These are phyloP conservation scores for Octomys mimax DNA, from an alignment of 2,797 vertebrate genomes.

Conservation along the genomic window DNA sequence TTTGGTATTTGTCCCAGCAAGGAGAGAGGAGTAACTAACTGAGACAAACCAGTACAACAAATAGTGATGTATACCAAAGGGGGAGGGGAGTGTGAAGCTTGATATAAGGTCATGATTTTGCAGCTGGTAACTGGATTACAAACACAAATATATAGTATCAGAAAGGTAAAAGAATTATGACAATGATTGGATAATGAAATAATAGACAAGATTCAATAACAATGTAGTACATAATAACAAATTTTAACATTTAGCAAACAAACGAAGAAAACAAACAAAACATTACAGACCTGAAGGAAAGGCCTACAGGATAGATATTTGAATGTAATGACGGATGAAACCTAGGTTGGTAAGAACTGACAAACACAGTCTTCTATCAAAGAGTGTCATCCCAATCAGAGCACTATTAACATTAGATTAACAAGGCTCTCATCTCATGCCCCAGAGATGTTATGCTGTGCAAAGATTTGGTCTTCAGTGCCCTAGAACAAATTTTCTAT, in stretches of 20 bases:
- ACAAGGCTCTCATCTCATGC: conserved; percentile 1
- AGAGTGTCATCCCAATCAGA: neutral
- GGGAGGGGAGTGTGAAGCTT: neutral
- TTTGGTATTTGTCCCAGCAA: too few species aligned
- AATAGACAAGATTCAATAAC: neutral
- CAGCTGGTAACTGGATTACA: neutral
- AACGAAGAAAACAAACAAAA: neutral
- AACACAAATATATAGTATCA: neutral
- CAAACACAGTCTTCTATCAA: conserved; percentile 24
- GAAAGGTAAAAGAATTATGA: neutral
- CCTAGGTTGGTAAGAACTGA: conserved; percentile 9
- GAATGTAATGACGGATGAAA: conserved; percentile 52
- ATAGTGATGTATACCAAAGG: neutral
- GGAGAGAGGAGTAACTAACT: too few species aligned
- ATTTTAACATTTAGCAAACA: neutral
- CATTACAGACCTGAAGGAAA: neutral
- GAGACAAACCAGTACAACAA: neutral
- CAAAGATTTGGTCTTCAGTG: conserved; percentile 30
- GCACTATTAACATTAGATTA: conserved; percentile 61
- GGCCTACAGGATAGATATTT: neutral
- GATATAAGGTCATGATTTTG: neutral
- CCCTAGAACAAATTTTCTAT: conserved; percentile 51
- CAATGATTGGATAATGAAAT: neutral
- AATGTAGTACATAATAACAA: neutral
- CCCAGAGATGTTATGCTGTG: neutral